Conservation (phyloP, 2,113 vertebrate species). For the Phylloscopus trochilus region DNA sequence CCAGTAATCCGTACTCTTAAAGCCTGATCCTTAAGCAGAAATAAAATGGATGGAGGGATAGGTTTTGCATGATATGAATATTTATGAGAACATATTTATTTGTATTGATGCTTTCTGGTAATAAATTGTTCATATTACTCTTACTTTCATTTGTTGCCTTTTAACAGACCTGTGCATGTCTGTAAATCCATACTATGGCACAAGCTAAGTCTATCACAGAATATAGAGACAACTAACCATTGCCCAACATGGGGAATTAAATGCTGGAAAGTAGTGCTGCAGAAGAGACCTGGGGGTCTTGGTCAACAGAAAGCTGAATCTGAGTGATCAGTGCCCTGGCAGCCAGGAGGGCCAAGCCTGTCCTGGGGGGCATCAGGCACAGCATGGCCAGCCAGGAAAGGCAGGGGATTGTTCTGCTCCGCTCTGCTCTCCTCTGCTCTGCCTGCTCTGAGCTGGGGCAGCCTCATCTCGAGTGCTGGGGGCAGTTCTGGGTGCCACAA, state of each 20-base stretch:
- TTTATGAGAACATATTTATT: neutral
- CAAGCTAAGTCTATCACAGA: neutral
- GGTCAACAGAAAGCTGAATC: accelerated
- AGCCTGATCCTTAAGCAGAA: neutral
- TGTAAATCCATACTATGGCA: neutral
- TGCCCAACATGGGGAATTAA: neutral
- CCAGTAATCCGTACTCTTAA: neutral
- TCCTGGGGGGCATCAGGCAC: neutral
- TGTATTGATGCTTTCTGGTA: neutral
- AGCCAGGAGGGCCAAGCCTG: accelerated
- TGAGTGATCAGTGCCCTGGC: neutral
- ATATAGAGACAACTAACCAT: neutral
- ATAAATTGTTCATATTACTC: neutral
- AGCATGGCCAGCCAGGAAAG: accelerated
- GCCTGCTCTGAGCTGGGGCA: accelerated
- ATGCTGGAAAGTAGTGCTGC: neutral
- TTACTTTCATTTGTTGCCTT: neutral
- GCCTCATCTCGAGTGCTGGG: neutral
- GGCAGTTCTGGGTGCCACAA: accelerated
- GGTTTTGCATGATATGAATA: neutral
- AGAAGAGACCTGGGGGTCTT: neutral
- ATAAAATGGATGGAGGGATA: neutral
- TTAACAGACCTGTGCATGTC: neutral
- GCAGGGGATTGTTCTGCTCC: neutral
- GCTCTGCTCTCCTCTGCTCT: neutral